Base-by-base conservation (phyloP, 2,888 invertebrate species). In the Campaea margaritaria region DNA sequence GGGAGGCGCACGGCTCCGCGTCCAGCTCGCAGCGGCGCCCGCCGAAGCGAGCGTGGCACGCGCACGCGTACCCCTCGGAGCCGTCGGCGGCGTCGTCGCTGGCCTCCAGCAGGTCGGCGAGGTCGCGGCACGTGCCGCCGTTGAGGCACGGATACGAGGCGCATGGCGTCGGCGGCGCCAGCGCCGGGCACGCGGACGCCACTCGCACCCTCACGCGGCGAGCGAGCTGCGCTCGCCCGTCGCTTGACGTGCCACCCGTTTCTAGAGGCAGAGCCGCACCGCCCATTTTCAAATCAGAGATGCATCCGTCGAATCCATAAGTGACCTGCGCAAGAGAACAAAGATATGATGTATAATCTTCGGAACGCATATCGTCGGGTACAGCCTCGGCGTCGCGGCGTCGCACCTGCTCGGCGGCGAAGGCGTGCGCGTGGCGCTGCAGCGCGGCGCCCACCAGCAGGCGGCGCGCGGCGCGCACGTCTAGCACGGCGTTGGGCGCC, bases 271-370 rank as follows among this genome's bases (percentile, higher is more conserved):
- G 94, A 0, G 94, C 90, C 8, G 95, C 94, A 58, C 95, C 94
- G 55, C 96, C 96, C 49, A 99, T 94, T 59, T 95, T 93, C 31
- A 98, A 94, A 75, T 97, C 97, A 61, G 97, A 96, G 94, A 99
- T 95, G 82, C 99, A 99, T 0, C 99, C 99, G 57, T 96, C 93
- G 83, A 98, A 98, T 0, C 99, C 98, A 64, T 95, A 93, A 46
- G 96, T 96, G 48, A 98, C 95, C 85, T 97, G 95, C 12, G 11
- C 5, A 0, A 5, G 28, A 0, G 41, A 10, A 31, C 31, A 9
- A 31, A 3, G 8, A 31, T 10, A 31, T n/a, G n/a, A 21, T 21
- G 21, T 21, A 21, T 2, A 21, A 21, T 21, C 21, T n/a, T 27
- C 27, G 27, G 7, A 27, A 27, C n/a, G n/a, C n/a, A 5, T 21